Conservation (phyloP, 2,888 invertebrate species). For the Silvanus unidentatus region DNA sequence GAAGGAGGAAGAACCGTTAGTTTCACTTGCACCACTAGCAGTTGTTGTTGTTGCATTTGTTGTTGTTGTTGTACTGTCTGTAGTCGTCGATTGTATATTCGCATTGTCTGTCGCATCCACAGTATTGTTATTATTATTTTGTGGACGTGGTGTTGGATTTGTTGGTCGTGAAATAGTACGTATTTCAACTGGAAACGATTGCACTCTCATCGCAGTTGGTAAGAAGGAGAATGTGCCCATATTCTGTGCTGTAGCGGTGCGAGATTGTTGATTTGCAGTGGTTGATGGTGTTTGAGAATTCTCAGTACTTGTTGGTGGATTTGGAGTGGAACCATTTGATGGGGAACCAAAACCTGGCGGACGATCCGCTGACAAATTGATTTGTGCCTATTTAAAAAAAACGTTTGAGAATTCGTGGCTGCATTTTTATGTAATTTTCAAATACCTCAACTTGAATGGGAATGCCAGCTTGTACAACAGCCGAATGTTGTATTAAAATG, state of each 20-base stretch:
- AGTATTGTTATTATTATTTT: constrained; percentile 18
- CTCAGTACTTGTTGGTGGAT: constrained; percentile 18
- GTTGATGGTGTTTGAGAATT: constrained; percentile 16
- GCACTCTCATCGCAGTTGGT: constrained; percentile 35
- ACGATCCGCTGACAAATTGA: constrained; percentile 33
- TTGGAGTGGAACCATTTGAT: constrained; percentile 16
- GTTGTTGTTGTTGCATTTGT: constrained; percentile 3
- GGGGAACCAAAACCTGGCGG: constrained; percentile 10
- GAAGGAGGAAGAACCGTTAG: constrained; percentile 11
- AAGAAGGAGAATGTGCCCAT: constrained; percentile 23
- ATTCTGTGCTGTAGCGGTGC: not conserved
- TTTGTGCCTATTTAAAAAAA: constrained; percentile 36
- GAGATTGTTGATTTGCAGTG: constrained; percentile 7
- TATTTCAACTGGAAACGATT: constrained; percentile 40
- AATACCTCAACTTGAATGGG: constrained; percentile 58
- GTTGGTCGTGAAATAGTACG: constrained; percentile 24
- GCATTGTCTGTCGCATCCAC: constrained; percentile 1
- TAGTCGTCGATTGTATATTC: not conserved
- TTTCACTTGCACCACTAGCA: not conserved
- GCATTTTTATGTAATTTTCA: not conserved
- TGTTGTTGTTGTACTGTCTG: constrained; percentile 12
- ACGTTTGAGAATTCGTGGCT: constrained; percentile 6
- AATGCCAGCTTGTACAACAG: constrained; percentile 59
- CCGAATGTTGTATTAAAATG: constrained; percentile 63
- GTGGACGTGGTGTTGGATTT: constrained; percentile 11